Evolutionary conservation across 2,113 vertebrate species (phyloP).

Genomic region (Epinephelus cyanopodus): DNA sequence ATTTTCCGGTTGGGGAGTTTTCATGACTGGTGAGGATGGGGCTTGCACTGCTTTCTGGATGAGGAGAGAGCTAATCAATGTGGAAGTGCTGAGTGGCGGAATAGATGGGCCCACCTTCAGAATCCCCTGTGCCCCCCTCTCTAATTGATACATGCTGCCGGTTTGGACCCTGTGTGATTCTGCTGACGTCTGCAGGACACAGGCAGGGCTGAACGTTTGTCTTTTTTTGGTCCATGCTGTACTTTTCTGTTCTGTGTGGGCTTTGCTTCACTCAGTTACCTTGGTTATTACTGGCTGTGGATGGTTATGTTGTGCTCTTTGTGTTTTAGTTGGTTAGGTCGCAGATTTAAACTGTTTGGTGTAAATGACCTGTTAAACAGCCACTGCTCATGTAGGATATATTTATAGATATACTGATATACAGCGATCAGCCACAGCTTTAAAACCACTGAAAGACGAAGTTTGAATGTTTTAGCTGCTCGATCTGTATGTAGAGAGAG

Average conservation of each 20-base stretch:
- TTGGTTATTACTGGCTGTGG: background rate
- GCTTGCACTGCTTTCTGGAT: constrained; percentile 57
- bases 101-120: constrained; percentile 65
- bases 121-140: constrained; percentile 63
- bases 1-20: constrained; percentile 77
- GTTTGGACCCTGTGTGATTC: constrained; percentile 61
- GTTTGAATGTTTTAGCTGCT: no score
- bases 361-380: background rate
- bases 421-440: no score
- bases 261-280: constrained; percentile 3
- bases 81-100: constrained; percentile 74
- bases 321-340: background rate
- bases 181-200: constrained; percentile 70
- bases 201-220: constrained; percentile 5
- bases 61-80: constrained; percentile 75
- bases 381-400: background rate
- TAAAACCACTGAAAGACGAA: no score
- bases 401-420: no score
- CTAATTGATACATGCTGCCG: constrained; percentile 75
- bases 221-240: background rate
- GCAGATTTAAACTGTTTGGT: background rate
- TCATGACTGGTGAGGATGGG: constrained; percentile 58
- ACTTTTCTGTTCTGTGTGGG: constrained; percentile 24
- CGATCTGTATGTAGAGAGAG: no score
- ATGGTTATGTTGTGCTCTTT: background rate